These are phyloP conservation scores for Pteronura brasiliensis DNA, from an alignment of 2,113 vertebrate species.

Conservation along the genomic window DNA sequence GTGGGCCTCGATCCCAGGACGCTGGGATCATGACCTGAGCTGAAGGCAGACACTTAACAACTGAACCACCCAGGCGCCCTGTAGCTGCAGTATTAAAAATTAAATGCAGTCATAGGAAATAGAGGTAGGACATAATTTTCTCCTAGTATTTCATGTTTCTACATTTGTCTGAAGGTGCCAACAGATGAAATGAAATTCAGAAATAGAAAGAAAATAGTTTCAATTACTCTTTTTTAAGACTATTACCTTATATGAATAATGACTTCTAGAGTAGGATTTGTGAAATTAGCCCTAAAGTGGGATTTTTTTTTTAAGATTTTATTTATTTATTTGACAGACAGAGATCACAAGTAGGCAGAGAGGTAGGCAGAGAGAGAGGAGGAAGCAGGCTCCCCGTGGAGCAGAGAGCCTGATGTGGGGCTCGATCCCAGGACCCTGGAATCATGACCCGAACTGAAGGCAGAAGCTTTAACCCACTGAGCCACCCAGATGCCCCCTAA, in stretches of 20 bases:
- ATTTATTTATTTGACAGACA: too few relatives aligned
- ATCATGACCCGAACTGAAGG: too few relatives aligned
- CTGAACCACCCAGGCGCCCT: too few relatives aligned
- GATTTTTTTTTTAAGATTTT: not conserved
- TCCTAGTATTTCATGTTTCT: not conserved
- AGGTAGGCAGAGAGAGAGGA: too few relatives aligned
- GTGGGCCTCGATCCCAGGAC: too few relatives aligned
- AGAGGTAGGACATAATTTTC: slow-evolving; percentile 49
- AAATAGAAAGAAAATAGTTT: not conserved
- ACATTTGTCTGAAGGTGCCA: slow-evolving; percentile 54
- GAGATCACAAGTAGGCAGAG: too few relatives aligned
- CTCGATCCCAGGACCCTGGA: too few relatives aligned
- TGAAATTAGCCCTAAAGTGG: not conserved
- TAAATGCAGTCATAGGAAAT: slow-evolving; percentile 49
- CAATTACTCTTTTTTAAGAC: not conserved
- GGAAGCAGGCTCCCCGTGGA: too few relatives aligned
- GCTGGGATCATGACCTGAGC: too few relatives aligned
- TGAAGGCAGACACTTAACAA: too few relatives aligned
- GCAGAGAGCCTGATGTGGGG: too few relatives aligned
- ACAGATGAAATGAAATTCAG: not conserved
- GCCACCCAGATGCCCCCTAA: not conserved
- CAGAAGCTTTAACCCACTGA: too few relatives aligned
- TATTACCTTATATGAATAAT: not conserved
- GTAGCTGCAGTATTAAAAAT: slow-evolving; percentile 52
- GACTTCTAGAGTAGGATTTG: not conserved